Percentiles rank a stretch among this genome's conserved stretches.
These are phyloP conservation scores for Xanthia icteritia DNA, from an alignment of 2,888 invertebrate species.

Conservation along the genomic window DNA sequence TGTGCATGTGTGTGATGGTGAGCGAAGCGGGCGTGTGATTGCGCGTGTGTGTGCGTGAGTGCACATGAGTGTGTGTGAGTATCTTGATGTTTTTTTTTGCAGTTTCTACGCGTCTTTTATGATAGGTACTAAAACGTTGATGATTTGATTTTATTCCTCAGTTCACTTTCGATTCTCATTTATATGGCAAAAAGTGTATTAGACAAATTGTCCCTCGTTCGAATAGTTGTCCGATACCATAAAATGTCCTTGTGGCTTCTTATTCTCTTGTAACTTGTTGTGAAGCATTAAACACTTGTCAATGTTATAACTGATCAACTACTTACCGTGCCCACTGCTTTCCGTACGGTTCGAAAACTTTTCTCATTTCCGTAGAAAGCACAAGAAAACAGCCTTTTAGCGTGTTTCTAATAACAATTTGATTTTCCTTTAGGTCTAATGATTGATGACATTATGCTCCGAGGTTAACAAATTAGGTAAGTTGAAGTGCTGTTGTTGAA, in stretches of 20 bases:
- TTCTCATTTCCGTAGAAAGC: conserved; percentile 54
- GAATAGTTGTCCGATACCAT: conserved; percentile 2
- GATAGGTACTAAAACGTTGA: no score
- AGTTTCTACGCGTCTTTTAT: no score
- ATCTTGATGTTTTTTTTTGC: no score
- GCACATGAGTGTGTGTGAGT: no score
- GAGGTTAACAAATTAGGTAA: conserved; percentile 56
- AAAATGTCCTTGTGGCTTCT: background rate
- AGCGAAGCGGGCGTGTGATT: no score
- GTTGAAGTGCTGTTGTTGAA: conserved; percentile 55
- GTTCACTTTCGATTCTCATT: no score
- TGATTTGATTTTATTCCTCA: no score
- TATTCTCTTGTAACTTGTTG: conserved; percentile 16
- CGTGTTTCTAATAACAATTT: conserved; percentile 61
- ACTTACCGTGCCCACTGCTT: conserved; percentile 10
- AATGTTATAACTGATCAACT: conserved; percentile 34
- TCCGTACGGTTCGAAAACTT: conserved; percentile 44
- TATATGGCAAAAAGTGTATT: background rate
- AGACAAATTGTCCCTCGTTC: background rate
- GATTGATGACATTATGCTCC: conserved; percentile 54
- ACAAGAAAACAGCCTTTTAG: conserved; percentile 52
- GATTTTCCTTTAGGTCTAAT: conserved; percentile 50
- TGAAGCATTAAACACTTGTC: conserved; percentile 24
- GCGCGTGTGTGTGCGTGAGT: no score
- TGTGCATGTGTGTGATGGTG: no score